Evolutionary conservation across 2,113 vertebrate species (phyloP).

Genomic region (Arothron firmamentum): DNA sequence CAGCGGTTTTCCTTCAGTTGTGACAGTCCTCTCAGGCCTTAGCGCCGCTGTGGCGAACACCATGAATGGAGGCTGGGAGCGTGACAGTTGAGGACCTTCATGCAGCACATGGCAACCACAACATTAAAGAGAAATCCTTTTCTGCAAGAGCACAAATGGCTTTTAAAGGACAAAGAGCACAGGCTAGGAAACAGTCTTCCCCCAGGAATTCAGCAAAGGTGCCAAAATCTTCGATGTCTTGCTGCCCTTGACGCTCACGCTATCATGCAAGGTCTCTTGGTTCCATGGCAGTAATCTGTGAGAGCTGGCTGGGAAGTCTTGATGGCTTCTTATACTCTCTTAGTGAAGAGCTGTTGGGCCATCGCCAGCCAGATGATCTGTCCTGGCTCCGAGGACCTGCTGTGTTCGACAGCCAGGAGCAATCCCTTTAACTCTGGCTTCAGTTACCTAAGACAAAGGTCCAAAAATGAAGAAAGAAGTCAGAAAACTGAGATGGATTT

Average conservation of each 20-base stretch:
- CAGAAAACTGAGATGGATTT: neutral
- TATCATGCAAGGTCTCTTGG: constrained; percentile 18
- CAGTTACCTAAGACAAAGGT: constrained; percentile 22
- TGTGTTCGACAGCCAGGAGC: constrained; percentile 43
- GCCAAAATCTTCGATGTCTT: constrained; percentile 1
- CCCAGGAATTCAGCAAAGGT: neutral
- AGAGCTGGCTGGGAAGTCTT: constrained; percentile 13
- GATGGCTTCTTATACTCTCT: constrained; percentile 17
- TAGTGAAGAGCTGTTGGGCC: neutral
- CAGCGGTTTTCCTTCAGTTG: constrained; percentile 21
- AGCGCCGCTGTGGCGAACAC: constrained; percentile 20
- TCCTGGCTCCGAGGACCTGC: constrained; percentile 41
- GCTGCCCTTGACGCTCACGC: neutral
- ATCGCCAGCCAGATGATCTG: constrained; percentile 31
- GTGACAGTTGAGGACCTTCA: constrained; percentile 1
- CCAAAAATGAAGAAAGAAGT: neutral
- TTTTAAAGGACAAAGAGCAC: neutral
- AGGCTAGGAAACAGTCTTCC: constrained; percentile 3
- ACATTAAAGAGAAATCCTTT: constrained; percentile 3
- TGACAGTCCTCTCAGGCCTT: constrained; percentile 33
- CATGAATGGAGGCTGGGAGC: constrained; percentile 52
- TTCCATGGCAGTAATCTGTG: constrained; percentile 3
- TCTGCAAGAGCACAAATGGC: neutral
- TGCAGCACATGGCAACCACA: constrained; percentile 34
- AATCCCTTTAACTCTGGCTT: constrained; percentile 66